A percentile compares a stretch with the other conserved stretches of the same genome.
Evolutionary conservation across 2,888 invertebrate genomes (phyloP).

Genomic region (Meloe dianella): DNA sequence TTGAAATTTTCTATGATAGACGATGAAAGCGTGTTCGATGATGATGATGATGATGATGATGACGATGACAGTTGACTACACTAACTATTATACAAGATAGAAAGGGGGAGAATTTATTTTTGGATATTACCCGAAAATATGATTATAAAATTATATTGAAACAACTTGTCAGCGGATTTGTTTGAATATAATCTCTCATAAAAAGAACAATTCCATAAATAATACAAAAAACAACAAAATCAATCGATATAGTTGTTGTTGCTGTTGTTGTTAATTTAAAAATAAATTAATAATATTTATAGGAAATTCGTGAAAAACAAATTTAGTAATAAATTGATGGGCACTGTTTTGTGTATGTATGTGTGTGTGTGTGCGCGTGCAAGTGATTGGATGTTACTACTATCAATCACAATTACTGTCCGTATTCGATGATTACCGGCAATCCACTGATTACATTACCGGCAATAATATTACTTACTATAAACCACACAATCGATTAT

Average conservation of each 20-base stretch:
- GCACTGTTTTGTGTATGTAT: background rate
- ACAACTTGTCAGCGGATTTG: background rate
- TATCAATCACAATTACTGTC: constrained; percentile 39
- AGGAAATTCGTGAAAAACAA: too few relatives aligned
- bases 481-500: constrained; percentile 37
- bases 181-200: background rate
- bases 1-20: background rate
- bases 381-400: constrained; percentile 22
- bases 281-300: background rate
- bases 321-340: constrained; percentile 1
- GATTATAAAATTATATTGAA: constrained; percentile 3
- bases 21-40: background rate
- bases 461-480: constrained; percentile 44
- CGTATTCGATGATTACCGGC: constrained; percentile 39
- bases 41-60: too few relatives aligned
- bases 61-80: too few relatives aligned
- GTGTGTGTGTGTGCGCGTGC: too few relatives aligned
- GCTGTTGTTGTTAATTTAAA: background rate
- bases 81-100: too few relatives aligned
- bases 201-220: background rate
- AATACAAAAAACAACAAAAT: too few relatives aligned
- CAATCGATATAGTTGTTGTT: too few relatives aligned
- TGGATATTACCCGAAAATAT: background rate
- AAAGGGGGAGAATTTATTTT: background rate
- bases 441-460: constrained; percentile 44